These are phyloP conservation scores for Meiosimyza platycephala DNA, from an alignment of 2,888 invertebrate genomes.

Conservation along the genomic window DNA sequence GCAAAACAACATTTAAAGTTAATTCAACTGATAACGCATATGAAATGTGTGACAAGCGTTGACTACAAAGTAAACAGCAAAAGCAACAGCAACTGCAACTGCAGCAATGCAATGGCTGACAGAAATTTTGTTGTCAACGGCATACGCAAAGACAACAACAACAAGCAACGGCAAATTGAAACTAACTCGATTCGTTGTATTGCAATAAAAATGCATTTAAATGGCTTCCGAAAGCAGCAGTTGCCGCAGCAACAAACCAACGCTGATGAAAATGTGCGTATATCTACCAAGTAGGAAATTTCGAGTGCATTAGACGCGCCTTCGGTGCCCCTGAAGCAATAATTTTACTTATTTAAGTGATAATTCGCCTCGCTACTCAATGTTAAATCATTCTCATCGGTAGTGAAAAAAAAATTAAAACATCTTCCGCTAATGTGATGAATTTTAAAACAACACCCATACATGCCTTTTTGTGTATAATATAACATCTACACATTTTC, in stretches of 20 bases:
- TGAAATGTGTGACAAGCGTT: too few relatives aligned
- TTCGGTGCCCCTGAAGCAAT: too few relatives aligned
- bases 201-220: constrained; percentile 22
- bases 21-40: background rate
- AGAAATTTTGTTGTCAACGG: constrained; percentile 3
- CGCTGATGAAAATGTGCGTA: background rate
- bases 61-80: too few relatives aligned
- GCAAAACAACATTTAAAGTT: background rate
- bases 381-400: too few relatives aligned
- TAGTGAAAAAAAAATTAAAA: too few relatives aligned
- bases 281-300: background rate
- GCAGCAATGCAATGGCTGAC: background rate
- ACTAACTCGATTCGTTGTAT: background rate
- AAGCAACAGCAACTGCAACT: background rate
- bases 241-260: background rate
- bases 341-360: too few relatives aligned
- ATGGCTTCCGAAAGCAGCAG: constrained; percentile 16
- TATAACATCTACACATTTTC: too few relatives aligned
- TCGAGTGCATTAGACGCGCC: too few relatives aligned
- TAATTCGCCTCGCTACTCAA: too few relatives aligned
- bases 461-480: too few relatives aligned
- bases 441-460: too few relatives aligned
- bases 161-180: constrained; percentile 1
- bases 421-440: too few relatives aligned
- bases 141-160: constrained; percentile 15